These are phyloP conservation scores for Torymus tubicola DNA, from an alignment of 2,888 invertebrate species.

Conservation along the genomic window DNA sequence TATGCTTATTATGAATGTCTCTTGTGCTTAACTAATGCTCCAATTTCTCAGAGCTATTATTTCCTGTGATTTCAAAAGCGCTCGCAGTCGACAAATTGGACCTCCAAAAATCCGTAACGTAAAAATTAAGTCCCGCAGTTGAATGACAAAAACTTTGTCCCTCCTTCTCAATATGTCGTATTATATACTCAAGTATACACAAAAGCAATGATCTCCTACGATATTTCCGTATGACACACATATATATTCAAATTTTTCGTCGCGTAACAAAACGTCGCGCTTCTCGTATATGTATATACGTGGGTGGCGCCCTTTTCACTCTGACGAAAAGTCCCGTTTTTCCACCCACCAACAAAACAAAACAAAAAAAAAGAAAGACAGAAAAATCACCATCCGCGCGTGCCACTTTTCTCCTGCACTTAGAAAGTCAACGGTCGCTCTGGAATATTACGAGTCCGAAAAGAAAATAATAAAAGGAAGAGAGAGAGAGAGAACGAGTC, in stretches of 20 bases:
- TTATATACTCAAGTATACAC: not conserved
- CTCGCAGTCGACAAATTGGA: no score
- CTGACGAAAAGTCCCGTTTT: slow-evolving; percentile 19
- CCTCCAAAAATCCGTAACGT: no score
- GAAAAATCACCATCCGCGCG: slow-evolving; percentile 3
- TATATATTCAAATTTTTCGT: slow-evolving; percentile 32
- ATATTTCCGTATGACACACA: slow-evolving; percentile 4
- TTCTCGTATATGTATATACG: not conserved
- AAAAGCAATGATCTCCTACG: slow-evolving; percentile 12
- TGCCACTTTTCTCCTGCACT: slow-evolving; percentile 31
- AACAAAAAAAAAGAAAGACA: not conserved
- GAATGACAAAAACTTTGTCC: no score
- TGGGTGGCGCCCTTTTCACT: slow-evolving; percentile 16
- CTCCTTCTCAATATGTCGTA: not conserved
- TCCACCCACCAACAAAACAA: slow-evolving; percentile 38
- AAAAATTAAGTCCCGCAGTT: no score
- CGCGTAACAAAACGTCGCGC: not conserved
- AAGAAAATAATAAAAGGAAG: not conserved
- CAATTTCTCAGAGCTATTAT: no score
- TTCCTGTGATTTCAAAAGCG: not conserved
- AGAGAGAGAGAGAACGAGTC: slow-evolving; percentile 7
- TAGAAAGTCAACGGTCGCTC: slow-evolving; percentile 48
- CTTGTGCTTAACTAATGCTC: no score
- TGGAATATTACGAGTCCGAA: slow-evolving; percentile 28
- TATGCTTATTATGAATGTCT: no score